Evolutionary conservation across 2,113 vertebrate species (phyloP), one percentile per base, ranked within the genome.

Genomic region (Lonchura striata): DNA sequence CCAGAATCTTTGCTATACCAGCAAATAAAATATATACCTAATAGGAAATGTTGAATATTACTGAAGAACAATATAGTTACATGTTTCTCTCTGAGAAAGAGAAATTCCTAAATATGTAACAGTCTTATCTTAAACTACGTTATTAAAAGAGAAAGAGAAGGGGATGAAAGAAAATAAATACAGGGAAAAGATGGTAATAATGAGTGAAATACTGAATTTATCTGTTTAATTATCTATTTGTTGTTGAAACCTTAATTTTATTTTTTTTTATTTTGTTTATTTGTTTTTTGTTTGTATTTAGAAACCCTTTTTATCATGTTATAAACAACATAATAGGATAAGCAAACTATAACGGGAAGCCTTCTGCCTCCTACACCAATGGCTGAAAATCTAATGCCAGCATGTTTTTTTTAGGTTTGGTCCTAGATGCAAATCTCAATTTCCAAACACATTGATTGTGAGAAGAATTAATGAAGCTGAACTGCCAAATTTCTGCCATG

Each of bases 281-380:
- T 31, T 30, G 9, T 2, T n/a, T 56, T 3, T 13, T 31, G n/a
- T 41, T 68, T 21, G 7, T 18, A 31, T 59, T 68, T 83, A 22
- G 12, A 66, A 57, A 50, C 5, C 35, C 6, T 66, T 65, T 65
- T 15, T 17, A 23, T 66, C 18, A 11, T 56, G 8, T 57, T 27
- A 72, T 23, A 78, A 19, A 42, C 2, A 0, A 46, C 0, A 0
- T 23, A 80, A 28, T 7, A 46, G 11, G 27, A 52, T 42, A 65
- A 71, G 6, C 2, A 47, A 92, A 52, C 10, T 61, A 1, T 66
- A 65, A 60, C 2, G 70, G 14, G 12, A 50, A 70, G 20, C 13
- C 7, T 79, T 90, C 10, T 0, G 0, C 3, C 9, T 70, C 9
- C 27, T 46, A 23, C 5, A 50, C 10, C 13, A 42, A 5, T 18